Base-by-base conservation (phyloP, 2,888 invertebrate genomes). In the Leucozona laternaria region DNA sequence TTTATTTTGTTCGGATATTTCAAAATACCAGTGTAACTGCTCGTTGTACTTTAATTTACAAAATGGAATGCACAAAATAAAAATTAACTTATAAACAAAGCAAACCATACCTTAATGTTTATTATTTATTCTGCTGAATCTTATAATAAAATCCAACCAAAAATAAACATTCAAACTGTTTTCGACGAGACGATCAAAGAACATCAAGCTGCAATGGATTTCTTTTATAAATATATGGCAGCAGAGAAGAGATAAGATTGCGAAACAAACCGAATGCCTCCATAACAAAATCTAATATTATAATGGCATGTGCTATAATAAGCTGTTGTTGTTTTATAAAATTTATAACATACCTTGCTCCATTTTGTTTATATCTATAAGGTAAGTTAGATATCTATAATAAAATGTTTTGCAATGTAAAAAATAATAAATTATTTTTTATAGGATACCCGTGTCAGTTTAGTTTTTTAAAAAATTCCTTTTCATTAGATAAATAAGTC, bases 171-270 rank as follows among this genome's bases (percentile, higher is more conserved):
- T 37, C 8, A 58, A 20, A 6, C 13, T 20, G 20, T 17, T 37
- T 58, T 58, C 13, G 8, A 58, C 34, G 17, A 20, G 8, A 58
- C 34, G 17, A 20, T 20, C 34, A 58, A 58, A 58, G 15, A 22
- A 50, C 50, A 15, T 50, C 22, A 50, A 50, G 25, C 13, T 22
- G 50, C 13, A 50, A 22, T 50, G 22, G 50, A 15, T 50, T 50
- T 50, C 31, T 7, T 50, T 50, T 50, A 50, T 25, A n/a, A n/a
- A n/a, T n/a, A n/a, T n/a, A n/a, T n/a, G n/a, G n/a, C n/a, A 2
- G n/a, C 55, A 31, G 55, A 4, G 8, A 58, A 58, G 22, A 58
- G 58, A 58, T 58, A 20, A 58, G 10, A 37, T 37, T 37, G 17
- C 2, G 20, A 58, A 34, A 37, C 20, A 34, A 58, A 20, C 34